These are phyloP conservation scores for Sylvilagus floridanus DNA, from an alignment of 2,797 vertebrate species.

Conservation along the genomic window DNA sequence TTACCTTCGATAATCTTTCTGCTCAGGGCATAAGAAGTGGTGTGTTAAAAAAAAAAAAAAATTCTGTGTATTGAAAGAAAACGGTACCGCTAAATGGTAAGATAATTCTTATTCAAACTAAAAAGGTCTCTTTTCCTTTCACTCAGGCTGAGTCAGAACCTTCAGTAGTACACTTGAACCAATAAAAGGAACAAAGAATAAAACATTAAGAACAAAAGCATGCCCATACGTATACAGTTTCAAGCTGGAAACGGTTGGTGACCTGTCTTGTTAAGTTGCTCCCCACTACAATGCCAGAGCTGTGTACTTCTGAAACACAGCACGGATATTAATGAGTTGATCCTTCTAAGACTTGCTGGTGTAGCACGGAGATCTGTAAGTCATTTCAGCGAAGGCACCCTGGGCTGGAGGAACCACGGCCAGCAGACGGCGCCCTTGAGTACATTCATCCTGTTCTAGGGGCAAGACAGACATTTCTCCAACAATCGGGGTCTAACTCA, in stretches of 20 bases:
- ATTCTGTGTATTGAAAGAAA: conserved; percentile 75
- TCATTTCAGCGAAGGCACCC: background rate
- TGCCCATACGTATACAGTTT: conserved; percentile 79
- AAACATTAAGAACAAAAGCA: conserved; percentile 81
- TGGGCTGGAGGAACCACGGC: background rate
- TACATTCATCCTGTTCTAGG: background rate
- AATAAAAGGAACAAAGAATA: conserved; percentile 83
- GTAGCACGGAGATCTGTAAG: background rate
- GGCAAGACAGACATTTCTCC: background rate
- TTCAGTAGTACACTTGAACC: conserved; percentile 76
- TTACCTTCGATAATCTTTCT: conserved; percentile 86
- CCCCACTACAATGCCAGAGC: background rate
- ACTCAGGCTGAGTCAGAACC: conserved; percentile 81
- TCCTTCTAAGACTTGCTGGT: conserved; percentile 23
- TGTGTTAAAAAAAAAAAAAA: conserved; percentile 74
- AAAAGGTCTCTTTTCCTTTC: conserved; percentile 79
- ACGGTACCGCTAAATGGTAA: conserved; percentile 78
- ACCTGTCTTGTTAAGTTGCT: conserved; percentile 73
- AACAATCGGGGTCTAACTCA: background rate
- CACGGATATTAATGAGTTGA: background rate
- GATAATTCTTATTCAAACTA: conserved; percentile 86
- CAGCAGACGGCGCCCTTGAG: background rate
- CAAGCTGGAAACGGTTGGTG: conserved; percentile 72
- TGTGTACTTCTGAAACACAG: conserved; percentile 54
- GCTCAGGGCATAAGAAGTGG: conserved; percentile 81